These are phyloP conservation scores for Tragulus kanchil DNA, from an alignment of 2,113 vertebrate genomes.

Conservation along the genomic window DNA sequence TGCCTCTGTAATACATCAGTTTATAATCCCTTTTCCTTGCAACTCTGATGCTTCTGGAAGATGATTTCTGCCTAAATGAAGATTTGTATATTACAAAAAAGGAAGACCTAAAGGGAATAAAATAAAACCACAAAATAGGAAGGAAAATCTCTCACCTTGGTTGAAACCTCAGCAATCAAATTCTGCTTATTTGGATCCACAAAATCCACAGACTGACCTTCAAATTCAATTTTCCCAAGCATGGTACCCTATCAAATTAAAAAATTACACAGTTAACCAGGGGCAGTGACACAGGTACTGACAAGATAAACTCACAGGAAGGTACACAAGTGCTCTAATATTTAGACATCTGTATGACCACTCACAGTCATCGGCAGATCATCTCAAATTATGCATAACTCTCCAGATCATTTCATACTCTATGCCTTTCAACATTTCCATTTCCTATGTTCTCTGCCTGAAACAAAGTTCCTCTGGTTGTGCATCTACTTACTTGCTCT, in stretches of 20 bases:
- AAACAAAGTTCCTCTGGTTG: neutral
- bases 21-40: neutral
- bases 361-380: constrained; percentile 55
- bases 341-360: constrained; percentile 50
- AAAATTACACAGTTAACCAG: constrained; percentile 63
- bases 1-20: neutral
- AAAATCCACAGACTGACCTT: constrained; percentile 94
- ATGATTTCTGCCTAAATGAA: neutral
- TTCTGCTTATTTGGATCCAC: constrained; percentile 94
- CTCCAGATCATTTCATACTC: too few relatives aligned
- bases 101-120: neutral
- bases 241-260: constrained; percentile 91
- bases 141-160: constrained; percentile 90
- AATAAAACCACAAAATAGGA: neutral
- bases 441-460: constrained; percentile 1
- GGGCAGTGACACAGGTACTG: constrained; percentile 71
- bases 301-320: constrained; percentile 66
- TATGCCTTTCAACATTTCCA: neutral
- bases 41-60: neutral
- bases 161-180: constrained; percentile 95
- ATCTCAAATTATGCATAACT: too few relatives aligned
- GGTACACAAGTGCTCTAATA: constrained; percentile 67
- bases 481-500: neutral
- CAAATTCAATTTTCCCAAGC: constrained; percentile 98
- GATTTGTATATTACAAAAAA: constrained; percentile 21